These are phyloP conservation scores for Ischnus inquisitorius DNA, from an alignment of 2,888 invertebrate genomes.

Conservation along the genomic window DNA sequence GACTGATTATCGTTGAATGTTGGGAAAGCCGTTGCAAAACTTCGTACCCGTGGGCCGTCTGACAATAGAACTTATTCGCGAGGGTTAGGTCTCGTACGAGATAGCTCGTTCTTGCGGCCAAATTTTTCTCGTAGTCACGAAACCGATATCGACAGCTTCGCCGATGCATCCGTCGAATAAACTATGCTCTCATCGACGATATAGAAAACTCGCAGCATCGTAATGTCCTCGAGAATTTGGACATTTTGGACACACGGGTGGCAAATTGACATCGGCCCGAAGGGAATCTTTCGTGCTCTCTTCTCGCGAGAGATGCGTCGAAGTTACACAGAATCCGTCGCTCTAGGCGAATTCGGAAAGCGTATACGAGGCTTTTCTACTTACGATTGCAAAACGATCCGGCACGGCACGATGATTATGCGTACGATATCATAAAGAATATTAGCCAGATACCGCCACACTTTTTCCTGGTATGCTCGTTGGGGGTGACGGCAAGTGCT, in stretches of 20 bases:
- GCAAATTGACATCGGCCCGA: constrained; percentile 57
- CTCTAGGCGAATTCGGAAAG: background rate
- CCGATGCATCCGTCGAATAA: background rate
- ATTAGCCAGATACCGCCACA: constrained; percentile 70
- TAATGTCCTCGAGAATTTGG: constrained; percentile 68
- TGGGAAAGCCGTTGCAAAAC: background rate
- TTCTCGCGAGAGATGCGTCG: constrained; percentile 21
- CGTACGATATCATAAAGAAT: constrained; percentile 80
- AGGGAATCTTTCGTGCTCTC: constrained; percentile 15
- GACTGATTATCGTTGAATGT: background rate
- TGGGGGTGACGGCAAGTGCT: constrained; percentile 61
- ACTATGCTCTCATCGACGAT: background rate
- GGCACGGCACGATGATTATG: constrained; percentile 75
- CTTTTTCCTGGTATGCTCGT: constrained; percentile 67
- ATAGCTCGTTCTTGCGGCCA: constrained; percentile 1
- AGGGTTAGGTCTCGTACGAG: constrained; percentile 71
- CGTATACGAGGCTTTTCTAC: constrained; percentile 66
- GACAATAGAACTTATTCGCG: constrained; percentile 37
- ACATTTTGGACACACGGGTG: constrained; percentile 74
- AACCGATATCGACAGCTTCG: background rate
- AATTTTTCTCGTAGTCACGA: background rate
- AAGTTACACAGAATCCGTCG: background rate
- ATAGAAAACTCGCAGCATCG: background rate
- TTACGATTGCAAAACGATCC: constrained; percentile 79
- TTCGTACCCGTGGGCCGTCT: constrained; percentile 1